These are phyloP conservation scores for Lepus europaeus DNA, from an alignment of 2,113 vertebrate species.

Conservation along the genomic window DNA sequence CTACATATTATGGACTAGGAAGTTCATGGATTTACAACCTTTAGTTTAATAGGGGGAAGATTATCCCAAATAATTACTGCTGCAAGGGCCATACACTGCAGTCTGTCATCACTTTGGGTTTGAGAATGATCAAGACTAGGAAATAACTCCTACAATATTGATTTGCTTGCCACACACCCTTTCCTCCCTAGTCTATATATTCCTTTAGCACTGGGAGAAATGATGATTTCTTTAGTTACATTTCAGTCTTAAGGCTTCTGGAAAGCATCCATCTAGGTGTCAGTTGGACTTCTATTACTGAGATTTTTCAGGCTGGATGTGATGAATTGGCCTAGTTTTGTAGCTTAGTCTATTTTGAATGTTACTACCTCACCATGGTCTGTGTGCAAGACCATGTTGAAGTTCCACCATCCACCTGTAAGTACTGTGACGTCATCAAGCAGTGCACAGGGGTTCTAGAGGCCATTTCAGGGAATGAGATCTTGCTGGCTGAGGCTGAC, in stretches of 20 bases:
- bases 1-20: background rate
- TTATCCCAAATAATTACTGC: conserved; percentile 26
- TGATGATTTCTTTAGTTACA: conserved; percentile 32
- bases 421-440: background rate
- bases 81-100: background rate
- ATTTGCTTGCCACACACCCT: background rate
- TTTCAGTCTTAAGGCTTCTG: conserved; percentile 59
- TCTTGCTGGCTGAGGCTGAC: background rate
- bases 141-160: conserved; percentile 33
- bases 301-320: conserved; percentile 45
- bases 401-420: background rate
- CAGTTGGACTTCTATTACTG: conserved; percentile 55
- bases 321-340: conserved; percentile 65
- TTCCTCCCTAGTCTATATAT: background rate
- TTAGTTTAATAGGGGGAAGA: background rate
- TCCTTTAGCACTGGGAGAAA: background rate
- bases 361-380: conserved; percentile 17
- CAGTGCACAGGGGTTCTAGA: background rate
- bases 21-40: background rate
- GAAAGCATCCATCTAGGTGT: conserved; percentile 54
- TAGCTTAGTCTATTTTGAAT: conserved; percentile 64
- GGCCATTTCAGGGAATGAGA: background rate
- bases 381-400: conserved; percentile 17
- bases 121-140: background rate
- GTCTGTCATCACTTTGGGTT: background rate